Percentiles rank a stretch among this genome's conserved stretches.
phyloP scores from a whole-genome alignment of 2,113 vertebrate species.

The Pitta sordida region DNA sequence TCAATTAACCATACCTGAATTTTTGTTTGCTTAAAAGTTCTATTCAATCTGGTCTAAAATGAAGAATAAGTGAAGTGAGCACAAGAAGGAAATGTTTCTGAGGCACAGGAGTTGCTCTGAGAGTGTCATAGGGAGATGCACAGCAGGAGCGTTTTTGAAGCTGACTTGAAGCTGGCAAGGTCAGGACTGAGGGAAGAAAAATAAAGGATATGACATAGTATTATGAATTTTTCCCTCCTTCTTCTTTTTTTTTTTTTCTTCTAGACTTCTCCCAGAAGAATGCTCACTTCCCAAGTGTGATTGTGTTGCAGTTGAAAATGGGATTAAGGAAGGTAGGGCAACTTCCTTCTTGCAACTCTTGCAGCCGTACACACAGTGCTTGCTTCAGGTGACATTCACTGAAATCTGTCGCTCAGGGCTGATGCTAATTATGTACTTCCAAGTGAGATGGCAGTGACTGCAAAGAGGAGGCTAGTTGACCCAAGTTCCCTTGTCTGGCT shows the following conservation, averaged over 20 bases:
- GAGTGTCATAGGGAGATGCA: not conserved
- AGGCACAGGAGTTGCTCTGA: not conserved
- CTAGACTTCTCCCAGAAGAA: not conserved
- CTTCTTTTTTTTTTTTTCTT: not conserved
- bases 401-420: not conserved
- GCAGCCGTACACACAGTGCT: not conserved
- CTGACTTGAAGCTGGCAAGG: not conserved
- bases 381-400: not conserved
- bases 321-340: not conserved
- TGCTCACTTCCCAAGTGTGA: not conserved
- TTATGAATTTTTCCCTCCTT: not conserved
- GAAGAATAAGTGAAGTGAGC: not conserved
- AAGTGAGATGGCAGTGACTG: not conserved
- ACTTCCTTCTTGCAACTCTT: not conserved
- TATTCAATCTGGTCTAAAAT: not conserved
- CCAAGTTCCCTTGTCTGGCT: not conserved
- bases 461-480: not conserved
- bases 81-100: not conserved
- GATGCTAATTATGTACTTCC: not conserved
- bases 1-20: not conserved
- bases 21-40: not conserved
- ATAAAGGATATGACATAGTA: not conserved
- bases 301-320: not conserved
- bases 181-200: not conserved
- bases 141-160: slow-evolving; percentile 3